phyloP scores from a whole-genome alignment of 2,797 vertebrate genomes.

The Antrozous pallidus region DNA sequence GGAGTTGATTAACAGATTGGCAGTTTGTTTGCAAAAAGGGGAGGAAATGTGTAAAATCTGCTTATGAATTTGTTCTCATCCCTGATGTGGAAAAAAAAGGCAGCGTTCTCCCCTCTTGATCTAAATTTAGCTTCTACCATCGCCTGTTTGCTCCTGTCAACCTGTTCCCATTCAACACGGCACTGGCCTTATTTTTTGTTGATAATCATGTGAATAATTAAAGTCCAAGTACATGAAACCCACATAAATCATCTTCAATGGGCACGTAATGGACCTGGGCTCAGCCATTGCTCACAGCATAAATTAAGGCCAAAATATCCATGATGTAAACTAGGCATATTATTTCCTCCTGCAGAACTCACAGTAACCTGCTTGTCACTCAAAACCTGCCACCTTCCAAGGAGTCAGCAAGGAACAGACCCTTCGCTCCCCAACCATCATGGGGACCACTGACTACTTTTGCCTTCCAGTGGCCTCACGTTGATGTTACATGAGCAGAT shows the following conservation, averaged over 20 bases:
- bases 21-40: slow-evolving; percentile 78
- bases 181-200: slow-evolving; percentile 83
- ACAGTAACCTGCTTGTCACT: slow-evolving; percentile 26
- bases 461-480: neutral
- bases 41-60: slow-evolving; percentile 69
- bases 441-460: neutral
- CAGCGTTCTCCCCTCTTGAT: neutral
- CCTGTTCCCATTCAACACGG: slow-evolving; percentile 68
- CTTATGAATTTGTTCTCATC: slow-evolving; percentile 69
- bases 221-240: slow-evolving; percentile 78
- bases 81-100: slow-evolving; percentile 35
- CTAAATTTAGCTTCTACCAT: slow-evolving; percentile 52
- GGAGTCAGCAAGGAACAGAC: neutral
- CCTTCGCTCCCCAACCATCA: neutral
- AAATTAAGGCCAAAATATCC: slow-evolving; percentile 78
- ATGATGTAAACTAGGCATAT: slow-evolving; percentile 58
- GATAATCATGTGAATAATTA: slow-evolving; percentile 86
- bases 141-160: slow-evolving; percentile 61
- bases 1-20: slow-evolving; percentile 83
- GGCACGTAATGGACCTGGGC: slow-evolving; percentile 67
- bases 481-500: neutral
- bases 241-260: slow-evolving; percentile 81
- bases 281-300: slow-evolving; percentile 66
- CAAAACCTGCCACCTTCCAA: slow-evolving; percentile 47
- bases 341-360: slow-evolving; percentile 55